Evolutionary conservation across 2,797 vertebrate genomes (phyloP).

Genomic region (Champsocephalus gunnari): DNA sequence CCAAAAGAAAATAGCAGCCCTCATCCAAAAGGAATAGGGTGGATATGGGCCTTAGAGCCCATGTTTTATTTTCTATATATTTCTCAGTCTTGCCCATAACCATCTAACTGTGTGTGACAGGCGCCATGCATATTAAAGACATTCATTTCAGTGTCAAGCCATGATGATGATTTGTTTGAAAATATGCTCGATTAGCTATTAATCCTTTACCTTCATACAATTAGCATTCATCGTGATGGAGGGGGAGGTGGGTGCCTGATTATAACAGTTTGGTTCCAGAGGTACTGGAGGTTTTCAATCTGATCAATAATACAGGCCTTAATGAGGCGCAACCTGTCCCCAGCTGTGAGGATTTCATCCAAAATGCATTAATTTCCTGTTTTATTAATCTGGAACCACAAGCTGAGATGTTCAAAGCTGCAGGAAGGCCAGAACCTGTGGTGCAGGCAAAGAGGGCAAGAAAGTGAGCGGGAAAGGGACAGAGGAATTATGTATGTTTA

Average conservation of each 20-base stretch:
- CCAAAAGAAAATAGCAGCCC: background rate
- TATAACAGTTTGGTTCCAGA: conserved; percentile 77
- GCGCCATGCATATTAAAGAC: conserved; percentile 78
- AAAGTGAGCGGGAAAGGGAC: conserved; percentile 43
- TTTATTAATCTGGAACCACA: conserved; percentile 86
- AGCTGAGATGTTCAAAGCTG: conserved; percentile 82
- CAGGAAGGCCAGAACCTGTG: conserved; percentile 74
- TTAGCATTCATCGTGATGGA: conserved; percentile 76
- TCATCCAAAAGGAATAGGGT: background rate
- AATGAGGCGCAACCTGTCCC: conserved; percentile 81
- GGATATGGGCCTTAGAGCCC: background rate
- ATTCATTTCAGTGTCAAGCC: conserved; percentile 73
- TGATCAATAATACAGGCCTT: conserved; percentile 87
- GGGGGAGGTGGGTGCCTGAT: conserved; percentile 33
- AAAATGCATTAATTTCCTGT: conserved; percentile 89
- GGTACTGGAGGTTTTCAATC: conserved; percentile 77
- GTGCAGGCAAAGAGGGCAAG: conserved; percentile 64
- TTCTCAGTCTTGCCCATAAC: conserved; percentile 19
- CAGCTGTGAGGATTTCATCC: conserved; percentile 84
- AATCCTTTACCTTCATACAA: conserved; percentile 76
- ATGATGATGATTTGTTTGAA: conserved; percentile 81
- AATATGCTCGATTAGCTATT: conserved; percentile 83
- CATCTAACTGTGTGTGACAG: conserved; percentile 72
- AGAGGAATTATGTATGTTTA: conserved; percentile 58
- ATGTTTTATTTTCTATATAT: conserved; percentile 15